Percentiles rank a stretch among this genome's conserved stretches.
Conservation (phyloP, 2,113 vertebrate genomes). For the Poeciliopsis prolifica region DNA sequence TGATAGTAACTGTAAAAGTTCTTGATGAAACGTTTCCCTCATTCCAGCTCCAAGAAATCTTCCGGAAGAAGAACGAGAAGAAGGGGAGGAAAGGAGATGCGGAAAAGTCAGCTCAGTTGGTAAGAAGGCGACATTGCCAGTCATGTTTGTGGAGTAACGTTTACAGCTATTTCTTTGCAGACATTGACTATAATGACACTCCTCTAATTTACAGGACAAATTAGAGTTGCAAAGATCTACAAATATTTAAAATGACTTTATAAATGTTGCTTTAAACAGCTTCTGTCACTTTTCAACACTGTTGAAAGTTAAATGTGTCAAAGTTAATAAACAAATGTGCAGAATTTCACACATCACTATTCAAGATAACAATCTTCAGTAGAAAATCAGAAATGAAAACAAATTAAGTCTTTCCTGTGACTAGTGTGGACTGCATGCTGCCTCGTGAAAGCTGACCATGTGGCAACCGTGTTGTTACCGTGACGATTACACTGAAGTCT, state of each 20-base stretch:
- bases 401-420: slow-evolving; percentile 17
- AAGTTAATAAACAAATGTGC: slow-evolving; percentile 29
- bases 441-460: background rate
- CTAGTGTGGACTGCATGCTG: slow-evolving; percentile 43
- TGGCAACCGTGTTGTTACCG: slow-evolving; percentile 27
- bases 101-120: slow-evolving; percentile 94
- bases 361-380: slow-evolving; percentile 7
- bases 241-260: background rate
- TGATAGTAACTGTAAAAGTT: slow-evolving; percentile 18
- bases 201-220: slow-evolving; percentile 1
- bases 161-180: background rate
- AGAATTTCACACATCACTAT: slow-evolving; percentile 33
- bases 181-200: slow-evolving; percentile 8
- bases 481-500: slow-evolving; percentile 29
- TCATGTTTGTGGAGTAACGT: background rate
- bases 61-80: slow-evolving; percentile 98
- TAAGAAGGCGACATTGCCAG: slow-evolving; percentile 54
- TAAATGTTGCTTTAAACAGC: background rate
- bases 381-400: slow-evolving; percentile 1
- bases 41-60: slow-evolving; percentile 95
- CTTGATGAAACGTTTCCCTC: slow-evolving; percentile 29
- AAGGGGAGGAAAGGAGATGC: slow-evolving; percentile 92
- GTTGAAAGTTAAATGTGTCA: slow-evolving; percentile 9
- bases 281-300: slow-evolving; percentile 1
- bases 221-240: background rate